Base-by-base conservation (phyloP, 2,888 invertebrate genomes). In the Drosophila paranaensis region DNA sequence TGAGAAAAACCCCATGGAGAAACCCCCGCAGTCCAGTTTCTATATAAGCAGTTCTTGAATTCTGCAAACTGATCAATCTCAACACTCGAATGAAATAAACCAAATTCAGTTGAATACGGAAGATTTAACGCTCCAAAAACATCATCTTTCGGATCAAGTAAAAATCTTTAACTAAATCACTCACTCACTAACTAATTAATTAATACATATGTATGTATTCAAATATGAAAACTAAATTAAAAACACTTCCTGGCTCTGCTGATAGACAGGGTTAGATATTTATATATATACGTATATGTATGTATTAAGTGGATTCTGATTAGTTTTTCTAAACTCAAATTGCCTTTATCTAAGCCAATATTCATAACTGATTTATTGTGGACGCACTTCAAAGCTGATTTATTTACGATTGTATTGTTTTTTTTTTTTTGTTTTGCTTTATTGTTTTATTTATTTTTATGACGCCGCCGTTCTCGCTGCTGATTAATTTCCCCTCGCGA, bases 341-440 rank as follows among this genome's bases (percentile, higher is more conserved):
- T 30, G 62, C 2, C 48, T 58, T 57, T 69, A 74, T 81, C 71
- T 66, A 20, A 53, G 56, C 60, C 63, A 54, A 56, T 68, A 58
- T 54, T 67, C 27, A 30, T 42, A 51, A 16, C 67, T 74, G 71
- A 82, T 83, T 81, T 82, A 82, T 56, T 57, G 68, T 53, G 55
- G 48, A 53, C 62, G 57, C 76, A 79, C 69, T 76, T 48, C 48
- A 58, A 65, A 69, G 66, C 69, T 76, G 86, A 83, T 83, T 86
- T 86, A 79, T 83, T 81, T 79, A 69, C 65, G 68, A 56, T 58
- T 62, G 51, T 43, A 60, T 56, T 66, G 51, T 66, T 46, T 48
- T 20, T 65, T 62, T 58, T 20, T 65, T 62, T 58, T 20, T 65
- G 60, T 58, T 20, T 65, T 62, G 55, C 60, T 58, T 65, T 55